Evolutionary conservation across 2,797 vertebrate genomes (phyloP).

Genomic region (Spea hammondii): DNA sequence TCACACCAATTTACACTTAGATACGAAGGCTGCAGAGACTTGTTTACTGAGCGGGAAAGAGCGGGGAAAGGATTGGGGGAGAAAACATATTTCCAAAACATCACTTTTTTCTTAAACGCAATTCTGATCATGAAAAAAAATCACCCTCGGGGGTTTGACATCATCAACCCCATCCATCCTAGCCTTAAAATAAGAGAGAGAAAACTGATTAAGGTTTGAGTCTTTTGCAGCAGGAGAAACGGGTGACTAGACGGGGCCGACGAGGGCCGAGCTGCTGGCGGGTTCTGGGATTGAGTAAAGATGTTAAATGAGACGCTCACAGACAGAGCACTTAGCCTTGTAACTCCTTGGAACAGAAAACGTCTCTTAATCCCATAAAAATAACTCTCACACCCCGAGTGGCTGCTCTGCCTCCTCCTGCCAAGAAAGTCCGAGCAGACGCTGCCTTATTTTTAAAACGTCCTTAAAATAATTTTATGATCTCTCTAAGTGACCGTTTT

Average conservation of each 20-base stretch:
- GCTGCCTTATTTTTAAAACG: too few species aligned
- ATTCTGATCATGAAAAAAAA: not conserved
- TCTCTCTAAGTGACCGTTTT: too few species aligned
- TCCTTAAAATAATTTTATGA: too few species aligned
- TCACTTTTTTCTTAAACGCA: not conserved
- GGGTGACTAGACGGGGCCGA: too few species aligned
- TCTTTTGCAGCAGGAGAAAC: too few species aligned
- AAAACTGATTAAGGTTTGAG: too few species aligned
- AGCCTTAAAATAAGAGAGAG: not conserved
- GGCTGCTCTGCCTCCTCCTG: too few species aligned
- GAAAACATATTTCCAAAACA: not conserved
- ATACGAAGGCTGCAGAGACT: not conserved
- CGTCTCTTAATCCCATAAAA: too few species aligned
- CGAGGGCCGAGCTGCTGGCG: too few species aligned
- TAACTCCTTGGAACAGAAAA: not conserved
- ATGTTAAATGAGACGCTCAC: slow-evolving; percentile 7
- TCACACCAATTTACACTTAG: slow-evolving; percentile 11
- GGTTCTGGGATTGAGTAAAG: slow-evolving; percentile 11
- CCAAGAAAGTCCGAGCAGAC: too few species aligned
- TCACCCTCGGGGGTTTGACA: not conserved
- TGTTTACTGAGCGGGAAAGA: not conserved
- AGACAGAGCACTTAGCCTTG: not conserved
- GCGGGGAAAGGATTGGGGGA: not conserved
- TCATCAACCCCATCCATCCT: not conserved
- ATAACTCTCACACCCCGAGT: too few species aligned